Evolutionary conservation across 2,888 invertebrate species (phyloP).

Genomic region (Alsophila aescularia): DNA sequence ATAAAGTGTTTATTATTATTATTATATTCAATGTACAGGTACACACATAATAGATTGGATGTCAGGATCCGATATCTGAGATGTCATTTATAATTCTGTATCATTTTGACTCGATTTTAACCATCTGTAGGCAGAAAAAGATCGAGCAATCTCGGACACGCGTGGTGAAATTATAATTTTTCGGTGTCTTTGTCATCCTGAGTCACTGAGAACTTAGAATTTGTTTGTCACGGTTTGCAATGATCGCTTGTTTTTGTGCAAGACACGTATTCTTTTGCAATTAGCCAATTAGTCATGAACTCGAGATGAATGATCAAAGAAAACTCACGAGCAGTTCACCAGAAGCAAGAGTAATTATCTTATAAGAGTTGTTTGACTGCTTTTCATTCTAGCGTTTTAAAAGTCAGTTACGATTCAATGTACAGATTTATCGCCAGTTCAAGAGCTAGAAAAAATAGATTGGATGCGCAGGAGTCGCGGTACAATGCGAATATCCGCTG

Average conservation of each 20-base stretch:
- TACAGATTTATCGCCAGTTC: slow-evolving; percentile 41
- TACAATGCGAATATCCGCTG: slow-evolving; percentile 59
- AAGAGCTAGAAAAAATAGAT: slow-evolving; percentile 39
- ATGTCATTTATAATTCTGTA: no score
- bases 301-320: slow-evolving; percentile 1
- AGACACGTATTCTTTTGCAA: slow-evolving; percentile 2
- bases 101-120: slow-evolving; percentile 19
- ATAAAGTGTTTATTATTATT: no score
- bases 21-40: no score
- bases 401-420: slow-evolving; percentile 32
- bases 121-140: slow-evolving; percentile 40
- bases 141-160: slow-evolving; percentile 26
- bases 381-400: slow-evolving; percentile 10
- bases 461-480: slow-evolving; percentile 62
- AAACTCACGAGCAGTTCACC: not conserved
- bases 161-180: slow-evolving; percentile 27
- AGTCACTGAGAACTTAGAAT: slow-evolving; percentile 9
- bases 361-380: slow-evolving; percentile 1
- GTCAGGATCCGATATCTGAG: no score
- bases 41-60: no score
- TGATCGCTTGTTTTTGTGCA: no score
- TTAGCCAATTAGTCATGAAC: slow-evolving; percentile 3
- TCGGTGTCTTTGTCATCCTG: slow-evolving; percentile 15
- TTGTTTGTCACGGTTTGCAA: no score
- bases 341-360: not conserved